Base-by-base conservation (phyloP, 2,797 vertebrate genomes). In the Gymnothorax javanicus region DNA sequence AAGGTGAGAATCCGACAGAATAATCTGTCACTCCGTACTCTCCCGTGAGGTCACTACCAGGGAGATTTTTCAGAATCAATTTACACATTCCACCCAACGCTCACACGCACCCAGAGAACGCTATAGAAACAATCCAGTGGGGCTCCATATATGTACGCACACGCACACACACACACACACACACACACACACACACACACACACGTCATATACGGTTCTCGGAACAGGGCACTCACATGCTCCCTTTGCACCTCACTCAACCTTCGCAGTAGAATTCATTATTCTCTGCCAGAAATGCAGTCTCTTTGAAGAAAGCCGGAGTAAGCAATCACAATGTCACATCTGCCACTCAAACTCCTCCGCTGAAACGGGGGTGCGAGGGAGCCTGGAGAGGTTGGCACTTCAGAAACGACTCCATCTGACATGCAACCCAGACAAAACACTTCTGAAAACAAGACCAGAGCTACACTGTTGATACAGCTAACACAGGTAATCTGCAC, bases 321-420 rank as follows among this genome's bases (percentile, higher is more conserved):
- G 77, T 85, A 85, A 89, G 84, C 85, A 77, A 84, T 88, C 87
- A 85, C 84, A 84, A 84, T 43, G 83, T 69, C 88, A 77, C 71
- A n/a, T 71, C 84, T 59, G 90, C 90, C 52, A 81, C 9, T 81
- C 50, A n/a, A 2, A 8, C 15, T 52, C 52, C 33, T 23, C 77
- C 20, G 20, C 77, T n/a, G 17, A 54, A 81, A 81, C 50, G 92
- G 86, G 85, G 91, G 91, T 0, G 94, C 95, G 7, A 96, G 96
- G 85, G 93, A 91, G 0, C 15, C 52, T 9, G 27, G 52, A 20
- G 52, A 33, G 52, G n/a, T n/a, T 43, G 75, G 15, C 6, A 7
- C 64, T 67, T 67, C 64, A 2, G 64, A 67, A n/a, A 17, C 23
- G 23, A 67, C 8, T 25, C 64, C 64, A n/a, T n/a, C 64, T 67